Conservation (phyloP, 2,797 vertebrate genomes). For the Lepilemur ruficaudatus region DNA sequence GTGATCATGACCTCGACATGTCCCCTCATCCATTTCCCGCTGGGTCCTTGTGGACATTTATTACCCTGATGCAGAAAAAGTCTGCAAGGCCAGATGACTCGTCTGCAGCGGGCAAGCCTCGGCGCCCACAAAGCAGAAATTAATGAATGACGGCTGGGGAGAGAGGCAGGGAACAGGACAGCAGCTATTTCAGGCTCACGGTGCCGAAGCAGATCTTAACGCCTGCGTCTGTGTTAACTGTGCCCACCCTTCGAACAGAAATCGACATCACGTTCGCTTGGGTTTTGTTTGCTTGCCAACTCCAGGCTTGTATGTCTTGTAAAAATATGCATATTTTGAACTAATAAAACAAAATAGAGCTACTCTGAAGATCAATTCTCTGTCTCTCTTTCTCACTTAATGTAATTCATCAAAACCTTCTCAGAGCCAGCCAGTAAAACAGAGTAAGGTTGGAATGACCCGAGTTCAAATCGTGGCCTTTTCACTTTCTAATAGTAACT, state of each 20-base stretch:
- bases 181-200: slow-evolving; percentile 37
- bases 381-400: neutral
- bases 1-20: neutral
- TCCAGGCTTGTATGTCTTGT: slow-evolving; percentile 34
- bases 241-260: slow-evolving; percentile 19
- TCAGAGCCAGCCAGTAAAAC: neutral
- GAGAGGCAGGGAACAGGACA: neutral
- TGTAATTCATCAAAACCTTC: slow-evolving; percentile 10
- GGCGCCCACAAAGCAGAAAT: slow-evolving; percentile 45
- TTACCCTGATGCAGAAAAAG: slow-evolving; percentile 55
- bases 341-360: slow-evolving; percentile 26
- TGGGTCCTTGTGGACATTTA: slow-evolving; percentile 41
- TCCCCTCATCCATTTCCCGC: slow-evolving; percentile 39
- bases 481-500: neutral
- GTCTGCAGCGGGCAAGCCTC: neutral
- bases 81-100: slow-evolving; percentile 42
- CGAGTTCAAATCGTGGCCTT: neutral
- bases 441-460: neutral
- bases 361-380: neutral
- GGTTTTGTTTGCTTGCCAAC: slow-evolving; percentile 45
- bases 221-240: neutral
- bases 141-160: slow-evolving; percentile 54
- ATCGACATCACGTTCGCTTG: neutral
- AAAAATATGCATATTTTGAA: slow-evolving; percentile 60
- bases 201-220: neutral